Base-by-base conservation (phyloP, 64 coral and sea anemone genomes). In the Montipora capricornis region DNA sequence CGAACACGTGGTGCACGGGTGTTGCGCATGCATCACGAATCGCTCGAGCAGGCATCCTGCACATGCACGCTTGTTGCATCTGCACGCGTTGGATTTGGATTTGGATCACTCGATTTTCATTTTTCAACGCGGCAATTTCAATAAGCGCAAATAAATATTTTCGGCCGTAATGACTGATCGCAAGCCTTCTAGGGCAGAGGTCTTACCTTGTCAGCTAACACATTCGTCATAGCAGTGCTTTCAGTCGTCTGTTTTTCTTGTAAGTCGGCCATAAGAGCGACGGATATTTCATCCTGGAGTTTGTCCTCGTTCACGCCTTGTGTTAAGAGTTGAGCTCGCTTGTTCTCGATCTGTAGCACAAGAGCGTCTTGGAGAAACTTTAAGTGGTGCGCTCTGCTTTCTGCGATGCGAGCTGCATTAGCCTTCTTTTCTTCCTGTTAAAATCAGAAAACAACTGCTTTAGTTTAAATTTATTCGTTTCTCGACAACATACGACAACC, bases 161-260 rank as follows among this genome's bases (percentile, higher is more conserved):
- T 37, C 37, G 37, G 37, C 37, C 1, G 37, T 37, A 37, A 37
- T 37, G 37, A 37, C 37, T 37, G 37, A 37, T 2, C 1, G 37
- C 37, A 37, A 37, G 37, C 37, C 37, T 37, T 37, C 37, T 37
- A 37, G 37, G 37, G 37, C 37, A 37, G 37, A 37, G 37, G 37
- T 37, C 37, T 37, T 37, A 98, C 97, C 94, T 98, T 98, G 20
- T 96, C 97, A 8, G 62, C 47, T 17, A 99, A 37, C 61, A 99
- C 92, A 15, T 92, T 96, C 1, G 58, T 88, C 89, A 99, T 93
- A 15, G 98, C 98, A 20, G 76, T 89, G 83, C 74, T 99, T 79
- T 99, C 98, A 8, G 87, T 94, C 73, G 13, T 80, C 46, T 99
- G 98, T 79, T 99, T 99, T 67, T 99, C 95, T 73, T 99, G 98